Evolutionary conservation across 2,888 invertebrate genomes (phyloP).

Genomic region (Drosophila mercatorum): DNA sequence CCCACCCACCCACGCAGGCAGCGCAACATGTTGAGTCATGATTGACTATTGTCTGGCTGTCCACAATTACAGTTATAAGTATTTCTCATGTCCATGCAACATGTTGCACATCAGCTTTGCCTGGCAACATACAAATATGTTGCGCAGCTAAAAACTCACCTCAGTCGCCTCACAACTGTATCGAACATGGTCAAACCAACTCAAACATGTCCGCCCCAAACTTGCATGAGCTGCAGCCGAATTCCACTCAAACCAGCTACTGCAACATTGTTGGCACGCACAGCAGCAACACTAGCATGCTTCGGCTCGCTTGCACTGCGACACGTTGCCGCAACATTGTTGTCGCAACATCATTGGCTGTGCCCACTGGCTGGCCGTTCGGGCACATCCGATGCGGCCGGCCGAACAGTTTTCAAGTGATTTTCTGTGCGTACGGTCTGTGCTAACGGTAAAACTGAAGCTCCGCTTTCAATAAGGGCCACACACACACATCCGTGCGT

Average conservation of each 20-base stretch:
- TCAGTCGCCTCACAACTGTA: constrained; percentile 18
- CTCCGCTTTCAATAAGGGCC: constrained; percentile 16
- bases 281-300: neutral
- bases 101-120: neutral
- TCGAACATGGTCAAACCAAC: neutral
- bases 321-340: constrained; percentile 41
- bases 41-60: constrained; percentile 4
- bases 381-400: constrained; percentile 27
- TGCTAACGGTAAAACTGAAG: constrained; percentile 57
- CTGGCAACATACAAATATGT: constrained; percentile 20
- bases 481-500: constrained; percentile 28
- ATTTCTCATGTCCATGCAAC: neutral
- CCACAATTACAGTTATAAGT: constrained; percentile 2
- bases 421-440: constrained; percentile 67
- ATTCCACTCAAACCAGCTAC: constrained; percentile 25
- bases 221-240: constrained; percentile 14
- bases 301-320: constrained; percentile 1
- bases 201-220: constrained; percentile 28
- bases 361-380: constrained; percentile 24
- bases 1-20: neutral
- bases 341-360: constrained; percentile 58
- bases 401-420: constrained; percentile 72
- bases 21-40: constrained; percentile 26
- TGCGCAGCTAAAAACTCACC: constrained; percentile 30
- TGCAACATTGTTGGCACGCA: constrained; percentile 5